A percentile compares a stretch with the other conserved stretches of the same genome.
Conservation (phyloP, 2,113 vertebrate species). For the Callipepla californica region DNA sequence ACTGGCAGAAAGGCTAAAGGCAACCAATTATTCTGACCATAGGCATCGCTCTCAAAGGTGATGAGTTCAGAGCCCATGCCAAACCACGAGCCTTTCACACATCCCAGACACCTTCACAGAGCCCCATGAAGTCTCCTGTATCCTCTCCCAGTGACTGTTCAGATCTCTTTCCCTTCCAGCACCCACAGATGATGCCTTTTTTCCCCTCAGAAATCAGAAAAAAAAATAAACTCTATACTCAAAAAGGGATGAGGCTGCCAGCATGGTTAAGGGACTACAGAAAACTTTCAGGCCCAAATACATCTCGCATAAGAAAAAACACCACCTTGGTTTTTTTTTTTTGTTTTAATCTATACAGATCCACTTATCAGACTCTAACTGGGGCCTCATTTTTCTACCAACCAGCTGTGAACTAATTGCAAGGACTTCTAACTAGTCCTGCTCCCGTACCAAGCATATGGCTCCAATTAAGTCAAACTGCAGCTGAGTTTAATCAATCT, state of each 20-base stretch:
- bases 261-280: neutral
- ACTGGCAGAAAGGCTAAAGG: neutral
- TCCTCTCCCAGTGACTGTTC: neutral
- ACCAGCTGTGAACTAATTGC: slow-evolving; percentile 80
- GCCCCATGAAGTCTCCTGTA: neutral
- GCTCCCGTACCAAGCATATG: slow-evolving; percentile 77
- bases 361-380: slow-evolving; percentile 46
- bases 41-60: accelerated
- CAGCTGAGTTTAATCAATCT: slow-evolving; percentile 84
- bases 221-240: neutral
- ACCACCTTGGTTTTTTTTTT: neutral
- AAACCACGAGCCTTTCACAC: neutral
- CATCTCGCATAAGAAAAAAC: neutral
- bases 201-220: neutral
- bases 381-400: slow-evolving; percentile 54
- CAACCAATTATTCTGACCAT: neutral
- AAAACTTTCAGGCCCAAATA: neutral
- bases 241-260: neutral
- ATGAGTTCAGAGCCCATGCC: neutral
- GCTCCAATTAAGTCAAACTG: slow-evolving; percentile 79
- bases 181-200: neutral
- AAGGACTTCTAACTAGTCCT: slow-evolving; percentile 71
- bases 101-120: neutral
- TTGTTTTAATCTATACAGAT: neutral
- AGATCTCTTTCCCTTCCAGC: neutral